Conservation (phyloP, 2,113 vertebrate genomes). For the Hippopotamus amphibius region DNA sequence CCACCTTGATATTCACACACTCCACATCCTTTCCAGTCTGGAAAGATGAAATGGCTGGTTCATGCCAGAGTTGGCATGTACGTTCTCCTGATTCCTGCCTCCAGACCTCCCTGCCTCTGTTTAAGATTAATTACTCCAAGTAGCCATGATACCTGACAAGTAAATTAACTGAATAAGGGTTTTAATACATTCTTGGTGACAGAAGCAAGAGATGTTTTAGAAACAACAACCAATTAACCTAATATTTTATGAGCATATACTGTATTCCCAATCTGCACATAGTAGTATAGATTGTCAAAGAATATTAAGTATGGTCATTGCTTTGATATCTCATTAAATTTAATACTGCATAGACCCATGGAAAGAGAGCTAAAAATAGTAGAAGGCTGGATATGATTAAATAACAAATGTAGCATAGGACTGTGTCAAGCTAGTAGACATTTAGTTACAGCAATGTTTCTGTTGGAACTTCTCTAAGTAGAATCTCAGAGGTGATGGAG, state of each 20-base stretch:
- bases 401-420: background rate
- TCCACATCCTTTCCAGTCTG: background rate
- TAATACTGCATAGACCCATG: background rate
- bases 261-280: constrained; percentile 40
- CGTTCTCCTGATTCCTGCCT: constrained; percentile 22
- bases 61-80: background rate
- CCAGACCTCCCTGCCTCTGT: background rate
- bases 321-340: constrained; percentile 56
- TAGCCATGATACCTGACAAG: background rate
- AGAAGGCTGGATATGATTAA: background rate
- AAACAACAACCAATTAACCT: constrained; percentile 57
- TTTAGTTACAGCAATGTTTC: background rate
- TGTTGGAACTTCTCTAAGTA: background rate
- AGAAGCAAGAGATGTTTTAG: constrained; percentile 43
- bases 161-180: constrained; percentile 37
- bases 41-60: background rate
- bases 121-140: constrained; percentile 48
- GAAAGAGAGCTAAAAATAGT: constrained; percentile 51
- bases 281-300: constrained; percentile 10
- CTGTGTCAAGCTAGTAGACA: background rate
- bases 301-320: constrained; percentile 32
- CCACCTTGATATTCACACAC: background rate
- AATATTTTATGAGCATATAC: constrained; percentile 34
- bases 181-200: constrained; percentile 43
- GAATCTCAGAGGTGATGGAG: background rate